Evolutionary conservation across 2,113 vertebrate genomes (phyloP).

Genomic region (Potamarius usumacintae): DNA sequence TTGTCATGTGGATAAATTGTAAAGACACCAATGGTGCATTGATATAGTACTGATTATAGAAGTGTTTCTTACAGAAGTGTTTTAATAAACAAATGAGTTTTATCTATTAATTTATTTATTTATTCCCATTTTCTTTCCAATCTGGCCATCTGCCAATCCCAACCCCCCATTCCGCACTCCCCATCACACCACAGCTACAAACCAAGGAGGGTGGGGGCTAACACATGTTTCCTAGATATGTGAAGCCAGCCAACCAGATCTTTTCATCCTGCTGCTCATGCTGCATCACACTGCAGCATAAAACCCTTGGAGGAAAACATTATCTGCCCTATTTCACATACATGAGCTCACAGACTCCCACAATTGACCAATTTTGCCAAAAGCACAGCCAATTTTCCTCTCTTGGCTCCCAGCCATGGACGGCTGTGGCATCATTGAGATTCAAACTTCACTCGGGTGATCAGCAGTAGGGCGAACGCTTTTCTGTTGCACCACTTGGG

Average conservation of each 20-base stretch:
- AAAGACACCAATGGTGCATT: not conserved
- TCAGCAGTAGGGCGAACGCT: not conserved
- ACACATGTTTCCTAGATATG: not conserved
- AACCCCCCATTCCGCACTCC: not conserved
- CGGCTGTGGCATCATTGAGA: not conserved
- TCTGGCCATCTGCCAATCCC: not conserved
- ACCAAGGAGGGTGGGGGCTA: not conserved
- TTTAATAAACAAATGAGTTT: not conserved
- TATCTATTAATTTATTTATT: not conserved
- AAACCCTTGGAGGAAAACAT: not conserved
- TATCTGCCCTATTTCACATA: not conserved
- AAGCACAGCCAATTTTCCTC: not conserved
- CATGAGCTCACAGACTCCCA: not conserved
- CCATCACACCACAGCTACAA: not conserved
- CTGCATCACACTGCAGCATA: not conserved
- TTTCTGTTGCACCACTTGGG: not conserved
- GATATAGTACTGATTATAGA: not conserved
- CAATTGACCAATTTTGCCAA: not conserved
- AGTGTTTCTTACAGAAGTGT: no score
- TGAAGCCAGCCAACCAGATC: not conserved
- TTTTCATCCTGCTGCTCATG: not conserved
- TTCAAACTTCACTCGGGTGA: not conserved
- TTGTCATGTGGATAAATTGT: not conserved
- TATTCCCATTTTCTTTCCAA: not conserved
- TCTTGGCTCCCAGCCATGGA: not conserved